Conservation (phyloP, 1,140 invertebrate genomes). For the Drosophila bocki region DNA sequence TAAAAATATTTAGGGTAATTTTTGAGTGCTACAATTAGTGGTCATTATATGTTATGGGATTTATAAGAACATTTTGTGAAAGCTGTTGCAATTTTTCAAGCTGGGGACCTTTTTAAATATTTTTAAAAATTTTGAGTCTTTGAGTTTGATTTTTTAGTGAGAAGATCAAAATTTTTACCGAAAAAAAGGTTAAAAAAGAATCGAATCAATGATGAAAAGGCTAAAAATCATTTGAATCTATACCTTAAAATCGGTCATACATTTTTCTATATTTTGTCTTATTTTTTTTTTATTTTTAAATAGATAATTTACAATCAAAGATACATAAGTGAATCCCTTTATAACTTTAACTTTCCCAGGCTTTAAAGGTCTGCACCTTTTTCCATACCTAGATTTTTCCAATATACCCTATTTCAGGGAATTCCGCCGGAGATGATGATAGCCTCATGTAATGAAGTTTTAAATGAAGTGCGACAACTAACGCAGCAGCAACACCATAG, state of each 20-base stretch:
- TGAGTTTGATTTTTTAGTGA: too few relatives aligned
- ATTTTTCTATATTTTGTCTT: not conserved
- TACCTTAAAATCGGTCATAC: too few relatives aligned
- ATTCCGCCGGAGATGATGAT: conserved; percentile 9
- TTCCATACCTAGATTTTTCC: not conserved
- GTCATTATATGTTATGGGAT: too few relatives aligned
- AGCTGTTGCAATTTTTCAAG: too few relatives aligned
- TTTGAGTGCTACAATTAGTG: not conserved
- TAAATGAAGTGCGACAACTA: conserved; percentile 80
- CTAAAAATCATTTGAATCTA: too few relatives aligned
- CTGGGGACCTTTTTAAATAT: too few relatives aligned
- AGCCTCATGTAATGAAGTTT: conserved; percentile 74
- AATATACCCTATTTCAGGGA: not conserved
- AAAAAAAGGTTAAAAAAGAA: too few relatives aligned
- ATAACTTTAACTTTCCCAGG: not conserved
- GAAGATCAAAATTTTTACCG: too few relatives aligned
- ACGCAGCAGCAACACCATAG: conserved; percentile 44
- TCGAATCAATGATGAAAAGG: too few relatives aligned
- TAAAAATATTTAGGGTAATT: not conserved
- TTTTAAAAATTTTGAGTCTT: too few relatives aligned
- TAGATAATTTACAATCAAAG: not conserved
- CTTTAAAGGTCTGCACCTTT: not conserved
- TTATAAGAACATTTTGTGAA: too few relatives aligned
- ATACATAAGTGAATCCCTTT: not conserved
- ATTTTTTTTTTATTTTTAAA: not conserved